Percentiles rank a stretch among this genome's conserved stretches.
Conservation (phyloP, 2,797 vertebrate genomes). For the Coregonus suidteri region DNA sequence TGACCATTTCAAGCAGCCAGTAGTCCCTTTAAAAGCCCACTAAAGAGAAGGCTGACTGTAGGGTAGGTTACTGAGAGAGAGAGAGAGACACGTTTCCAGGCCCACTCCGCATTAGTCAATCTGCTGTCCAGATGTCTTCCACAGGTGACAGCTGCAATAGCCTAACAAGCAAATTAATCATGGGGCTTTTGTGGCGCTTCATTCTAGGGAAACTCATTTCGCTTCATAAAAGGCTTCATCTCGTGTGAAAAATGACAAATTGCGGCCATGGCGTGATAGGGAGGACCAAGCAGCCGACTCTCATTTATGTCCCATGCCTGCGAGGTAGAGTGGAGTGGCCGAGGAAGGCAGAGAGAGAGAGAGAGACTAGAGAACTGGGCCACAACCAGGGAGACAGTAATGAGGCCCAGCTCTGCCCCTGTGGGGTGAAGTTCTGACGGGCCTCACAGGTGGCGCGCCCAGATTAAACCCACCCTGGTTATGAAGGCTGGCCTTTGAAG, state of each 20-base stretch:
- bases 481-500: slow-evolving; percentile 69
- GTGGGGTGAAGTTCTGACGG: slow-evolving; percentile 74
- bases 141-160: slow-evolving; percentile 86
- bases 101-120: slow-evolving; percentile 82
- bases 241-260: slow-evolving; percentile 84
- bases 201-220: slow-evolving; percentile 84
- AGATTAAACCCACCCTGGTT: slow-evolving; percentile 73
- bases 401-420: slow-evolving; percentile 73
- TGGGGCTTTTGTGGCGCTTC: slow-evolving; percentile 81
- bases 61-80: slow-evolving; percentile 31
- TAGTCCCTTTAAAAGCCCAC: slow-evolving; percentile 76
- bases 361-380: slow-evolving; percentile 65
- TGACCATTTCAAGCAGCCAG: slow-evolving; percentile 73
- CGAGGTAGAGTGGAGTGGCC: slow-evolving; percentile 68
- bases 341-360: slow-evolving; percentile 50
- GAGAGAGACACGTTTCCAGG: slow-evolving; percentile 54
- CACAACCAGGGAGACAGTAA: slow-evolving; percentile 73
- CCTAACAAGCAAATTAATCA: slow-evolving; percentile 89
- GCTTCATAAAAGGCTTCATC: slow-evolving; percentile 85
- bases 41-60: slow-evolving; percentile 72
- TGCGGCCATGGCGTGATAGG: slow-evolving; percentile 75
- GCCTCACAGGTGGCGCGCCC: slow-evolving; percentile 76
- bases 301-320: slow-evolving; percentile 57
- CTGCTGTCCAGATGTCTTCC: slow-evolving; percentile 86
- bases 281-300: slow-evolving; percentile 68